Base-by-base conservation (phyloP, 2,888 invertebrate genomes). In the Aethes cnicana region DNA sequence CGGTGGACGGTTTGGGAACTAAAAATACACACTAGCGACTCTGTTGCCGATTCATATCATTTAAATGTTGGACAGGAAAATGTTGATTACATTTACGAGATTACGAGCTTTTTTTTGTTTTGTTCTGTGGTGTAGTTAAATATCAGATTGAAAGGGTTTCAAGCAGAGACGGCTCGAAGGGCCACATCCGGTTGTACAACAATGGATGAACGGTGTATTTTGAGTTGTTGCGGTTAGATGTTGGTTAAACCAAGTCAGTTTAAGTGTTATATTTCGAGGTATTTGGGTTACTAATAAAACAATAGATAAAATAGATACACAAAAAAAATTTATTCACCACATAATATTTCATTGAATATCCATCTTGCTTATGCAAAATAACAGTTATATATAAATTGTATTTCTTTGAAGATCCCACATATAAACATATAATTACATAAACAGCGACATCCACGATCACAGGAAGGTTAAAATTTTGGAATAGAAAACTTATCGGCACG, bases 321-420 rank as follows among this genome's bases (percentile, higher is more conserved):
- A 88, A 87, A 86, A 76, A 48, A 78, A 83, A 73, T 84, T 88
- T 87, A 87, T 88, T 88, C 80, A 88, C 88, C 87, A 88, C 88
- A 84, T 87, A 87, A 86, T 84, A 79, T 84, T 81, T 78, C 72
- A 71, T 77, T 79, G 74, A 77, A 78, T 79, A 72, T 69, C 71
- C 74, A 74, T 80, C 76, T 82, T 79, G 83, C 81, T 72, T 74
- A 77, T 78, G 84, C 86, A 88, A 87, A 85, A 86, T 87, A 89
- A 88, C 85, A 86, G 68, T 77, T 77, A 80, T 79, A 82, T 72
- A 74, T 69, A 66, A 59, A 65, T 74, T 74, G 74, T 69, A 79
- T 77, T 73, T 74, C 70, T 77, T 74, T 81, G 77, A 84, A 84
- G 82, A 80, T 78, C 63, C 75, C 81, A 84, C 76, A 72, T 84